Conservation (phyloP, 2,797 vertebrate species). For the Malurus splendens region DNA sequence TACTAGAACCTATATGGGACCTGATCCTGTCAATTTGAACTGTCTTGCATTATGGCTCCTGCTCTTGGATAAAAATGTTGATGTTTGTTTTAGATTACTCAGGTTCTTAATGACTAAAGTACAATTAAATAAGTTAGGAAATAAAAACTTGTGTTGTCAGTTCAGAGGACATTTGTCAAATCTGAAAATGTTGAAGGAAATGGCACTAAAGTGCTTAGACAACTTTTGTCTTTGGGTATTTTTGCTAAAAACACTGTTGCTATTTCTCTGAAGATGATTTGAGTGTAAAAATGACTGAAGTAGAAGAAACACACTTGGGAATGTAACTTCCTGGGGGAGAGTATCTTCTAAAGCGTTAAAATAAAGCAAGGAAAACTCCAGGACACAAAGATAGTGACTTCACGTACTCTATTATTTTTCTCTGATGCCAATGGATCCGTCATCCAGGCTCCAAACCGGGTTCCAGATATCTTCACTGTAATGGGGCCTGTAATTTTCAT, state of each 20-base stretch:
- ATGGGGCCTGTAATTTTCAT: constrained; percentile 97
- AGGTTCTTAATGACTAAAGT: background rate
- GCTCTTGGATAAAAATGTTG: background rate
- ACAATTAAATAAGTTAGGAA: background rate
- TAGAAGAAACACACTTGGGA: background rate
- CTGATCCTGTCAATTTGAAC: background rate
- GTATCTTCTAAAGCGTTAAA: background rate
- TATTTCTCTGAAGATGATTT: background rate
- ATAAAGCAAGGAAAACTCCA: background rate
- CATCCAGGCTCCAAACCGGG: constrained; percentile 98
- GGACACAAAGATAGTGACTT: background rate
- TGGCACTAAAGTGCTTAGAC: background rate
- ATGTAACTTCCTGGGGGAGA: background rate
- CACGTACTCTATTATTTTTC: constrained; percentile 91
- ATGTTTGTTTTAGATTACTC: background rate
- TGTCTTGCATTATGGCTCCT: background rate
- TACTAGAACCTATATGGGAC: background rate
- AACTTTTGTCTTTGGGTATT: background rate
- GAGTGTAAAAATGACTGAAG: background rate
- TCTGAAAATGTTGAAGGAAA: background rate
- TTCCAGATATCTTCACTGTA: constrained; percentile 97
- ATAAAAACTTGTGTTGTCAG: background rate
- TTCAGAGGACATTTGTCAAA: background rate
- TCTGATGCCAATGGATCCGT: constrained; percentile 90
- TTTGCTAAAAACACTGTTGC: background rate